phyloP scores from a whole-genome alignment of 2,888 invertebrate species.

The Dryobotodes eremita region DNA sequence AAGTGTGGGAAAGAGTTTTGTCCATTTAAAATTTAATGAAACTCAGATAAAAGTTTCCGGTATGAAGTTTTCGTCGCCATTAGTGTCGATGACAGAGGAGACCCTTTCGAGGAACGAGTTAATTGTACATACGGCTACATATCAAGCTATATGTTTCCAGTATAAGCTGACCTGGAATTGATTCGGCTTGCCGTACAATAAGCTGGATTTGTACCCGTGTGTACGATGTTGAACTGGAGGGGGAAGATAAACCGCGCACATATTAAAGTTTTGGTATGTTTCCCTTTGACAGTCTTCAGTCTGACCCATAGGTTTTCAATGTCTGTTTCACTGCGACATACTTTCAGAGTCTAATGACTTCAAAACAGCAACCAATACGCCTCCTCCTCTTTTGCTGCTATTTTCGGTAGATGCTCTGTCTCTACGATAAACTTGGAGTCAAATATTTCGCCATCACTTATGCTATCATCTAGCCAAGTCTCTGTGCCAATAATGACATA shows the following conservation, averaged over 20 bases:
- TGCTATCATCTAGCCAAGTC: not conserved
- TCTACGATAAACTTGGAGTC: not conserved
- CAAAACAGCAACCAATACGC: not conserved
- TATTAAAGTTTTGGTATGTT: not conserved
- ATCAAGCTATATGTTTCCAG: too few species aligned
- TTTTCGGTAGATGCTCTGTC: not conserved
- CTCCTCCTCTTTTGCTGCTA: too few species aligned
- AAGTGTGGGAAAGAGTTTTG: too few species aligned
- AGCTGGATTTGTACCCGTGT: too few species aligned
- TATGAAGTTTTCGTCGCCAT: not conserved
- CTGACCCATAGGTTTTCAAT: constrained; percentile 15
- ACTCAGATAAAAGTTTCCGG: constrained; percentile 8
- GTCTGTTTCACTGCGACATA: not conserved
- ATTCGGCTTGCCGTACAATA: too few species aligned
- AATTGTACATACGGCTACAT: too few species aligned
- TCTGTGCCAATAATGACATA: too few species aligned
- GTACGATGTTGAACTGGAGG: constrained; percentile 2
- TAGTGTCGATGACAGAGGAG: not conserved
- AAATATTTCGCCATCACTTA: too few species aligned
- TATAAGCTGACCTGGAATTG: too few species aligned
- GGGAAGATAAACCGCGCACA: too few species aligned
- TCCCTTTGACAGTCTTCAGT: not conserved
- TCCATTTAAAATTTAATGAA: constrained; percentile 8
- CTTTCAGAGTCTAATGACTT: constrained; percentile 1
- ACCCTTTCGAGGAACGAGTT: not conserved